A percentile compares a stretch with the other conserved stretches of the same genome.
Conservation (phyloP, 2,888 invertebrate species). For the Catocala sponsa region DNA sequence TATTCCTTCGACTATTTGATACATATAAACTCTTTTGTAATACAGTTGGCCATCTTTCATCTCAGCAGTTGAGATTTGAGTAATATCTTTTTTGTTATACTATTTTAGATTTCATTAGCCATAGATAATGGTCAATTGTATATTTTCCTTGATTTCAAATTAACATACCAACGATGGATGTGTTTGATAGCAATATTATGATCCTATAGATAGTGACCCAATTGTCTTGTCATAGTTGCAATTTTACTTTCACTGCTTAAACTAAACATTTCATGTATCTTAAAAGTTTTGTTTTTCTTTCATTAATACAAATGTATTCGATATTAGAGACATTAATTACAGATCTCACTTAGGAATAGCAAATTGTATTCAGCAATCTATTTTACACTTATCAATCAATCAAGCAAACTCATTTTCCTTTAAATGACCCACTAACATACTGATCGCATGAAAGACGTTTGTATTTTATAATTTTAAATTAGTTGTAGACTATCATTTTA, state of each 20-base stretch:
- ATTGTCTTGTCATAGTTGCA: background rate
- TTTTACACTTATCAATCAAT: background rate
- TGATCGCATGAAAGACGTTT: slow-evolving; percentile 47
- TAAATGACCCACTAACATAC: slow-evolving; percentile 43
- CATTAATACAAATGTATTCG: background rate
- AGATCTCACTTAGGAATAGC: background rate
- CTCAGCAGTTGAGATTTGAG: background rate
- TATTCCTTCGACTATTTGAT: slow-evolving; percentile 32
- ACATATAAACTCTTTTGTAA: slow-evolving; percentile 20
- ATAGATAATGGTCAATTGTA: slow-evolving; percentile 15
- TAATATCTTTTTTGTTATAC: no score
- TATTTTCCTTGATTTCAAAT: slow-evolving; percentile 3
- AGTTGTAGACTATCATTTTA: background rate
- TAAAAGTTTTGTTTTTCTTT: slow-evolving; percentile 3
- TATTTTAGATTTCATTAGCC: background rate
- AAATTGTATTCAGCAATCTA: background rate
- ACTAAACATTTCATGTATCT: slow-evolving; percentile 6
- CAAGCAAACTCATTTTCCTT: slow-evolving; percentile 24
- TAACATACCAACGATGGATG: slow-evolving; percentile 16
- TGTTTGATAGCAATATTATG: slow-evolving; percentile 10
- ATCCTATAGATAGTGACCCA: background rate
- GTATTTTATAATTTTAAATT: slow-evolving; percentile 11
- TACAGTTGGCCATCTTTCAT: slow-evolving; percentile 18
- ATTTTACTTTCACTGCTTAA: slow-evolving; percentile 11
- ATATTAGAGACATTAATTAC: background rate